Evolutionary conservation across 2,888 invertebrate genomes (phyloP).

Genomic region (Himalopsyche tibetana): DNA sequence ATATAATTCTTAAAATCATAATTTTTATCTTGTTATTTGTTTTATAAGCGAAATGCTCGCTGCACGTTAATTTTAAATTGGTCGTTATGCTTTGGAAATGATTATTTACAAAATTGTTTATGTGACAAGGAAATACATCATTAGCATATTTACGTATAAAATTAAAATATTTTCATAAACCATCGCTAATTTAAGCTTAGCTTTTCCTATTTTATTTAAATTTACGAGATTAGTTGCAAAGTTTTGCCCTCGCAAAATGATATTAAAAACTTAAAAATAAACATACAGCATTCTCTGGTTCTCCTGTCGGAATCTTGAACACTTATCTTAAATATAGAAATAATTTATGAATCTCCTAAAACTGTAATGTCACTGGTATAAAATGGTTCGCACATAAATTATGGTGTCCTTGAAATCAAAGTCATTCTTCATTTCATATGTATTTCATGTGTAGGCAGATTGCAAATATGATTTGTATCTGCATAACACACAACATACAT

Average conservation of each 20-base stretch:
- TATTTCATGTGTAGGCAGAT: not conserved
- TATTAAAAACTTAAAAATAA: not conserved
- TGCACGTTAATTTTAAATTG: conserved; percentile 14
- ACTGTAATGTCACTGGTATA: conserved; percentile 1
- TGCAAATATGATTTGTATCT: not conserved
- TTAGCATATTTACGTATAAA: conserved; percentile 16
- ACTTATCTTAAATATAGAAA: not conserved
- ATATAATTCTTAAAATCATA: not conserved
- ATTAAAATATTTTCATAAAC: conserved; percentile 2
- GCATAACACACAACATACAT: too few relatives aligned
- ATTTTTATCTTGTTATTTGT: not conserved
- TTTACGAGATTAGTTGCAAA: conserved; percentile 5
- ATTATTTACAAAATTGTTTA: not conserved
- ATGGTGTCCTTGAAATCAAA: not conserved
- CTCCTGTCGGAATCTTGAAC: not conserved
- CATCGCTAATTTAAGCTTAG: not conserved
- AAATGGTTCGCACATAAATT: conserved; percentile 22
- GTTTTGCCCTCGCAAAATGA: not conserved
- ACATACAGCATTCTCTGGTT: not conserved
- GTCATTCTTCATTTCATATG: not conserved
- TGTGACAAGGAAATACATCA: not conserved
- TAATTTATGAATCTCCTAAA: conserved; percentile 3
- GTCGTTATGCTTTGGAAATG: conserved; percentile 13
- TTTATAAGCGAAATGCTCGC: not conserved
- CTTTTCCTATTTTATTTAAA: not conserved